Conservation (phyloP, 2,888 invertebrate species). For the Thymelicus lineola region DNA sequence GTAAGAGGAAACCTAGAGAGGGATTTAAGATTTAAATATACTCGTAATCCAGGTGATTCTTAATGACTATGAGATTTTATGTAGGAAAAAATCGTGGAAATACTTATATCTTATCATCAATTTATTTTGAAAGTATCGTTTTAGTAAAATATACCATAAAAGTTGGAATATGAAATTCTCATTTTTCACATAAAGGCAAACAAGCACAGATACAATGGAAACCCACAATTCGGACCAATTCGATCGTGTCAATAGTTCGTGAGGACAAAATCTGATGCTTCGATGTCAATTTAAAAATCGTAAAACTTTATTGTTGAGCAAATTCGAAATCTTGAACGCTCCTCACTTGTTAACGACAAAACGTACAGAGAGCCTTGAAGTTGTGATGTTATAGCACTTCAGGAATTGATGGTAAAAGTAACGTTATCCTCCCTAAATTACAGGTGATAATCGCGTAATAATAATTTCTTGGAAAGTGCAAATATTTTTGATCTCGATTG, state of each 20-base stretch:
- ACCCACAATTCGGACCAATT: conserved; percentile 61
- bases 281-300: conserved; percentile 70
- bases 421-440: neutral
- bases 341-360: conserved; percentile 41
- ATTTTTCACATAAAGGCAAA: neutral
- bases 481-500: conserved; percentile 3
- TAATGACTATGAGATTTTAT: too few species aligned
- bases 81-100: too few species aligned
- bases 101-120: too few species aligned
- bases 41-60: too few species aligned
- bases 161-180: neutral
- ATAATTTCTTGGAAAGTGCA: neutral
- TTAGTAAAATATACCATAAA: too few species aligned
- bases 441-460: conserved; percentile 5
- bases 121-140: too few species aligned
- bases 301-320: conserved; percentile 67
- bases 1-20: too few species aligned
- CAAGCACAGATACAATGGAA: conserved; percentile 53
- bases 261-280: conserved; percentile 62
- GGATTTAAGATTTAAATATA: too few species aligned
- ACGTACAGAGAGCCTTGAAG: conserved; percentile 5
- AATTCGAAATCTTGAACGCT: conserved; percentile 43
- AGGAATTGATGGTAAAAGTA: conserved; percentile 1
- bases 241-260: conserved; percentile 74
- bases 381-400: neutral